Evolutionary conservation across 2,888 invertebrate species (phyloP).

Genomic region (Sinotaia quadrata): DNA sequence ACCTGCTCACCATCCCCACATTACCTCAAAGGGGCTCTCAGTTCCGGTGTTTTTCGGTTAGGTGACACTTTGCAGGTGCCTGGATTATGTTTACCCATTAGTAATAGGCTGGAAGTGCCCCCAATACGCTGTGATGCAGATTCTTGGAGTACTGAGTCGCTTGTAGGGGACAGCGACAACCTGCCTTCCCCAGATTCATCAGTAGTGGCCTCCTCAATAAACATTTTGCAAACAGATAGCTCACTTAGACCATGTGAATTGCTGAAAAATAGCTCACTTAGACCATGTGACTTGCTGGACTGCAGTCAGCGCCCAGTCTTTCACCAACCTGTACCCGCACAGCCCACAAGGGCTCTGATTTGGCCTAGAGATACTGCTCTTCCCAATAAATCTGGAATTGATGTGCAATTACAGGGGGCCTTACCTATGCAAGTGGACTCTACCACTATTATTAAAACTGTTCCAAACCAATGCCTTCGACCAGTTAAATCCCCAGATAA

Average conservation of each 20-base stretch:
- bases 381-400: not conserved
- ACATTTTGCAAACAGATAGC: too few relatives aligned
- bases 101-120: conserved; percentile 14
- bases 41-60: too few relatives aligned
- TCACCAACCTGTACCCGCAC: conserved; percentile 1
- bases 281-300: conserved; percentile 17
- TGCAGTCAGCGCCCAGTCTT: conserved; percentile 1
- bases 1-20: not conserved
- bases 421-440: conserved; percentile 37
- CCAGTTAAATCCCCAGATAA: too few relatives aligned
- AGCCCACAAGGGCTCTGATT: conserved; percentile 9
- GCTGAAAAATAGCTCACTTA: not conserved
- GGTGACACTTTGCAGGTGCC: not conserved
- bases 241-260: conserved; percentile 3
- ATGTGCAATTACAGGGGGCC: conserved; percentile 16
- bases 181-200: conserved; percentile 6
- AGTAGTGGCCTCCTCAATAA: not conserved
- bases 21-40: not conserved
- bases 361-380: not conserved
- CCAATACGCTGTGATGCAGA: not conserved
- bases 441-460: not conserved
- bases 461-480: not conserved
- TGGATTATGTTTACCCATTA: not conserved
- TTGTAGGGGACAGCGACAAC: conserved; percentile 23
- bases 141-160: conserved; percentile 28